Evolutionary conservation across 2,113 vertebrate species (phyloP).

Genomic region (Rhinolophus sinicus): DNA sequence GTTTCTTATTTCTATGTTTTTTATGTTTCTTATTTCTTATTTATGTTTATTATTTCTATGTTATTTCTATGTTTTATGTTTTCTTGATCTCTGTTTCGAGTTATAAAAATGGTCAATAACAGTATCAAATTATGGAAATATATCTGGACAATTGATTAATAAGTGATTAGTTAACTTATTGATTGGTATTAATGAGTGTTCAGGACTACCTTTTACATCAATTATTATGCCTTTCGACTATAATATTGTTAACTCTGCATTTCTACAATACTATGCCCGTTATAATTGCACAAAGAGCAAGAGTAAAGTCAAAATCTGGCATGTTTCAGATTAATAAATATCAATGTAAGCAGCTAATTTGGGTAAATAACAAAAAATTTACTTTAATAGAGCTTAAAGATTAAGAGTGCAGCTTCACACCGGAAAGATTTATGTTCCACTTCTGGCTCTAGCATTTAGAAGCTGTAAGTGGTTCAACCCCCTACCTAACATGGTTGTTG

Average conservation of each 20-base stretch:
- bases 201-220: neutral
- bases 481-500: neutral
- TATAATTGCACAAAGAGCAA: neutral
- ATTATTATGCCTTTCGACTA: neutral
- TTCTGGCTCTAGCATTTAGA: neutral
- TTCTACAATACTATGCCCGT: neutral
- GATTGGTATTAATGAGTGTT: neutral
- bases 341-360: neutral
- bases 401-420: neutral
- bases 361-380: neutral
- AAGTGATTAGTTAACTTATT: neutral
- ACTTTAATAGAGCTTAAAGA: neutral
- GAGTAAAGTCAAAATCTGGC: neutral
- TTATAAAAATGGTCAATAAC: neutral
- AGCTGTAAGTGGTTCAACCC: conserved; percentile 20
- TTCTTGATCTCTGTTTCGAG: neutral
- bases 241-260: neutral
- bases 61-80: neutral
- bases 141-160: neutral
- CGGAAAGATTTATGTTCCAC: neutral
- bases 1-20: no score
- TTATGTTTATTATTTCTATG: neutral
- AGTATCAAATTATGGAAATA: conserved; percentile 19
- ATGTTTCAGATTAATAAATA: conserved; percentile 4
- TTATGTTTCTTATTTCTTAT: no score